These are phyloP conservation scores for Archilochus colubris DNA, from an alignment of 2,113 vertebrate species.

Conservation along the genomic window DNA sequence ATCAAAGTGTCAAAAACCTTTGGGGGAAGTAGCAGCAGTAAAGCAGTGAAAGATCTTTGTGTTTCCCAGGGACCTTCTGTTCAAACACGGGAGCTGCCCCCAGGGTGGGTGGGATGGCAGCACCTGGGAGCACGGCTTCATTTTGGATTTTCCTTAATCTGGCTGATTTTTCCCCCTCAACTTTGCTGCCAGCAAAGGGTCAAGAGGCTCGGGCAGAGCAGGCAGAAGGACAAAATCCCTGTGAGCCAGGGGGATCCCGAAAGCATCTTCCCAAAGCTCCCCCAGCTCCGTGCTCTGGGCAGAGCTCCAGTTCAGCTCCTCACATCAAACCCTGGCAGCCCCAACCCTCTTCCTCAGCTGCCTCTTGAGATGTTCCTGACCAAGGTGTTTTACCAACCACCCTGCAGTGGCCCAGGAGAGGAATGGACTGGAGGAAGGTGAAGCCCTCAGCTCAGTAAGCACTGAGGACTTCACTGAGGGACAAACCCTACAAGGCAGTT, in stretches of 20 bases:
- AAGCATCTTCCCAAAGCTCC: background rate
- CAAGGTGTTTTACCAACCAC: background rate
- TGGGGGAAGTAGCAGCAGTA: background rate
- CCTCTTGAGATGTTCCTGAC: background rate
- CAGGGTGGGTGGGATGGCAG: accelerated
- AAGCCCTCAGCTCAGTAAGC: background rate
- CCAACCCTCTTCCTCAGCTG: background rate
- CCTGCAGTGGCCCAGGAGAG: background rate
- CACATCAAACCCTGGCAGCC: background rate
- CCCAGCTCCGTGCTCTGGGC: background rate
- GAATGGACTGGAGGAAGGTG: background rate
- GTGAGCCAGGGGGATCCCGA: accelerated
- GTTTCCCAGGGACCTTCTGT: background rate
- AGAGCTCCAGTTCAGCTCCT: background rate
- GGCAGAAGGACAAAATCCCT: background rate
- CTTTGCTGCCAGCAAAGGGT: background rate
- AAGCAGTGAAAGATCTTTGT: background rate
- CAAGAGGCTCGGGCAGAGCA: background rate
- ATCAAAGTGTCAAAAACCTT: background rate
- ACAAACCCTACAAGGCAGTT: background rate
- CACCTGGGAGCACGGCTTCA: background rate
- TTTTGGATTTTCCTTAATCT: background rate
- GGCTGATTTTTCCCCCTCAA: background rate
- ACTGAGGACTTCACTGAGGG: background rate
- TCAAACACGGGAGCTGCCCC: accelerated